Base-by-base conservation (phyloP, 2,113 vertebrate species). In the Macheiramphus alcinus region DNA sequence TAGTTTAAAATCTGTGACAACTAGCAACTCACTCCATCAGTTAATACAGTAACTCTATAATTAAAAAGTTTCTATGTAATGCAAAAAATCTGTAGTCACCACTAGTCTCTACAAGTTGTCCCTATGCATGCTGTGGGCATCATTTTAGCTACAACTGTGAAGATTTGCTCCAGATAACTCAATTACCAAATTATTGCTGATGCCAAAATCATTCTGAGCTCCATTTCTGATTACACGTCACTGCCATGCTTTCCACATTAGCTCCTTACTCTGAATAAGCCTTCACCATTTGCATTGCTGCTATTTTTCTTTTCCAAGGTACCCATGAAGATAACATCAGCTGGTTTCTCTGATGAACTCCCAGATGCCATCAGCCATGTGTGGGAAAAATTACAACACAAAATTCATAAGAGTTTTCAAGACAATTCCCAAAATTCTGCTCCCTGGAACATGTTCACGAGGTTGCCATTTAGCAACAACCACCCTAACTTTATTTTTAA, bases 51-150 rank as follows among this genome's bases (percentile, higher is more conserved):
- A 68, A 86, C 23, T 29, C 32, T 40, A 4, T 26, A 52, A 90
- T 32, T 45, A 75, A 80, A 56, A 73, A 16, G 47, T 21, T 15
- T 70, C 43, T 67, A 9, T n/a, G 32, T 29, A 79, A 62, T 10
- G 47, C 42, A 88, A 91, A 40, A 81, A 76, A 42, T 26, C 18
- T 36, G 29, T n/a, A 73, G 36, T 36, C 34, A 52, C 7, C 53
- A 42, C 26, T n/a, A 42, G 18, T 38, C 14, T 68, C 82, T 50
- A 56, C 36, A 61, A 55, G 18, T 12, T 56, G 25, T 26, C 32
- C n/a, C 34, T 75, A 6, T 16, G 18, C 34, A 11, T 19, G 17
- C 40, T 1, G 1, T 2, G 1, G 34, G 34, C 63, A 68, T 43
- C 22, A 25, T 53, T 91, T 72, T 36, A 90, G 62, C 56, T 62